phyloP scores from a whole-genome alignment of 2,113 vertebrate species.

The Ancistrus triradiatus region DNA sequence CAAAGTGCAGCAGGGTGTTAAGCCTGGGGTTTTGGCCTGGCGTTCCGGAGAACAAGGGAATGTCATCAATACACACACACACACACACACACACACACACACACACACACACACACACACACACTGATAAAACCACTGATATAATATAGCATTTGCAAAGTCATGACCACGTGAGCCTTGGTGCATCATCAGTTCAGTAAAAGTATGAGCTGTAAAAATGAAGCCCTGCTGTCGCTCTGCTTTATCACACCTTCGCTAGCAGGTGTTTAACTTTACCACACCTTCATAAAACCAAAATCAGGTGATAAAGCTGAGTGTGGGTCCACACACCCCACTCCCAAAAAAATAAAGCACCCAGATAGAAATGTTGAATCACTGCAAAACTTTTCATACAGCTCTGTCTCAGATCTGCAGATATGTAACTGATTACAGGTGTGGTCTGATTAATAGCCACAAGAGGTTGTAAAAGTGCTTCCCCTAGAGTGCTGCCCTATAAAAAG shows the following conservation, averaged over 20 bases:
- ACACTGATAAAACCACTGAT: conserved; percentile 56
- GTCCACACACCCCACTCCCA: too few relatives aligned
- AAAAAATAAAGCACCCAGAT: too few relatives aligned
- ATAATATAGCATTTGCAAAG: too few relatives aligned
- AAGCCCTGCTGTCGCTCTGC: neutral
- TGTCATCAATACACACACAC: conserved; percentile 28
- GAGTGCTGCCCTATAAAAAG: too few relatives aligned
- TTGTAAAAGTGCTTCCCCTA: too few relatives aligned
- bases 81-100: conserved; percentile 15
- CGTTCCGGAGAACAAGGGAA: conserved; percentile 44
- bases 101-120: conserved; percentile 54
- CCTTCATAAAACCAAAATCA: neutral
- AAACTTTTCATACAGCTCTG: too few relatives aligned
- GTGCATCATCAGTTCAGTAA: conserved; percentile 61
- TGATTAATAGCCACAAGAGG: too few relatives aligned
- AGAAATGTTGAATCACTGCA: too few relatives aligned
- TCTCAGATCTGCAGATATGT: too few relatives aligned
- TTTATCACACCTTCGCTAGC: neutral
- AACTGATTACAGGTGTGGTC: too few relatives aligned
- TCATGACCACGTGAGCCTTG: conserved; percentile 68
- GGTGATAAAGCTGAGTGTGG: too few relatives aligned
- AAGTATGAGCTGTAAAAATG: conserved; percentile 58
- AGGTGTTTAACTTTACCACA: neutral
- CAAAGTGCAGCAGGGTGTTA: conserved; percentile 80
- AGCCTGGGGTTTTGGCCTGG: conserved; percentile 72